Conservation (phyloP, 2,888 invertebrate genomes). For the Epinotia bilunana region DNA sequence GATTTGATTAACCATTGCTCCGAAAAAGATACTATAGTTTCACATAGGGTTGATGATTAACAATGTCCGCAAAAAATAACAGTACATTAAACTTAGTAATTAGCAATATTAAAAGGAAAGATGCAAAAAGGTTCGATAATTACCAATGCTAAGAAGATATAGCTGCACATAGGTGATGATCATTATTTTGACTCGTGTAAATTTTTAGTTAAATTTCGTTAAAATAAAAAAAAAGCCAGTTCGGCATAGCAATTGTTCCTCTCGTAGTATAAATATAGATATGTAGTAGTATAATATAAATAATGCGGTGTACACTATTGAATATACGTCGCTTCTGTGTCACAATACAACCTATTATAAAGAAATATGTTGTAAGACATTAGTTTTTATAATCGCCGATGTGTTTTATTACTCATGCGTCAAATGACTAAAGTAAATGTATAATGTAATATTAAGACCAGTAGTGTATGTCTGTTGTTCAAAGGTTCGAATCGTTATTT, state of each 20-base stretch:
- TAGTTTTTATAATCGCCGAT: conserved; percentile 13
- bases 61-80: too few species aligned
- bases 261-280: neutral
- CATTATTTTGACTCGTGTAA: neutral
- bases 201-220: too few species aligned
- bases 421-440: neutral
- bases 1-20: neutral
- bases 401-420: neutral
- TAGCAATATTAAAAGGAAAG: neutral
- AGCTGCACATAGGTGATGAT: neutral
- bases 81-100: neutral
- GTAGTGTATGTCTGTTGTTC: neutral
- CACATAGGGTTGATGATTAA: neutral
- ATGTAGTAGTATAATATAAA: neutral
- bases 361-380: neutral
- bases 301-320: neutral
- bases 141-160: conserved; percentile 15
- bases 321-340: neutral
- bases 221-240: too few species aligned
- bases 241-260: neutral
- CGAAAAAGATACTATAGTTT: too few species aligned
- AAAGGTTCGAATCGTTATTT: neutral
- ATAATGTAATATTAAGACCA: neutral
- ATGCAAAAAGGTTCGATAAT: neutral
- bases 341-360: conserved; percentile 5